Percentiles rank a stretch among this genome's conserved stretches.
phyloP scores from a whole-genome alignment of 2,888 invertebrate genomes.

The Thera obeliscata region DNA sequence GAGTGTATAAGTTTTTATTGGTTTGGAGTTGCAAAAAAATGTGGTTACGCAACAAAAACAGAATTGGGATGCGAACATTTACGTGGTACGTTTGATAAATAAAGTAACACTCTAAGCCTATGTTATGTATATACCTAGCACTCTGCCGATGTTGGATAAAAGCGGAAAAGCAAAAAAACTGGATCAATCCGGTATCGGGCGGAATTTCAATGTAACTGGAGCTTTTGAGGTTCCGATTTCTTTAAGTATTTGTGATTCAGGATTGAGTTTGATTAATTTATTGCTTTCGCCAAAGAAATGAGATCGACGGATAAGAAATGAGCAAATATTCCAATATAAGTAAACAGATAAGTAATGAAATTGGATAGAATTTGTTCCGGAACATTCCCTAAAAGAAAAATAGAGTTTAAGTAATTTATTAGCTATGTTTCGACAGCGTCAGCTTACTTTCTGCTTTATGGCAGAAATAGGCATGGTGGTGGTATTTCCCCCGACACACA shows the following conservation, averaged over 20 bases:
- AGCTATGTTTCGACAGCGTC: not conserved
- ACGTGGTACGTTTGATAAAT: conserved; percentile 43
- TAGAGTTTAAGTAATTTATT: not conserved
- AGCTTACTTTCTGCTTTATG: no score
- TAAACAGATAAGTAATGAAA: not conserved
- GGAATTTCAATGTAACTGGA: conserved; percentile 44
- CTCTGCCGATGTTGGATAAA: conserved; percentile 41
- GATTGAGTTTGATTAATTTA: conserved; percentile 40
- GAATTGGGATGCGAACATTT: conserved; percentile 37
- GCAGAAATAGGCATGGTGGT: no score
- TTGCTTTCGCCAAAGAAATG: conserved; percentile 36
- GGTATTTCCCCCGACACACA: no score
- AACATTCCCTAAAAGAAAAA: not conserved
- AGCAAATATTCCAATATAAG: conserved; percentile 9
- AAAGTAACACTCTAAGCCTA: conserved; percentile 43
- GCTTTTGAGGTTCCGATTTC: conserved; percentile 41
- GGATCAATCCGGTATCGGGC: conserved; percentile 43
- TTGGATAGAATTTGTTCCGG: not conserved
- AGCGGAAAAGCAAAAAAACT: conserved; percentile 38
- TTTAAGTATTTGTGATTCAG: conserved; percentile 40
- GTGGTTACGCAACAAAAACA: conserved; percentile 28
- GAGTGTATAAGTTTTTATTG: conserved; percentile 27
- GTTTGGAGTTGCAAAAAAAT: conserved; percentile 28
- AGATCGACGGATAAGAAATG: conserved; percentile 30
- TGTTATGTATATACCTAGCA: conserved; percentile 32